A percentile compares a stretch with the other conserved stretches of the same genome.
Evolutionary conservation across 2,797 vertebrate species (phyloP).

Genomic region (Danio tinwini): DNA sequence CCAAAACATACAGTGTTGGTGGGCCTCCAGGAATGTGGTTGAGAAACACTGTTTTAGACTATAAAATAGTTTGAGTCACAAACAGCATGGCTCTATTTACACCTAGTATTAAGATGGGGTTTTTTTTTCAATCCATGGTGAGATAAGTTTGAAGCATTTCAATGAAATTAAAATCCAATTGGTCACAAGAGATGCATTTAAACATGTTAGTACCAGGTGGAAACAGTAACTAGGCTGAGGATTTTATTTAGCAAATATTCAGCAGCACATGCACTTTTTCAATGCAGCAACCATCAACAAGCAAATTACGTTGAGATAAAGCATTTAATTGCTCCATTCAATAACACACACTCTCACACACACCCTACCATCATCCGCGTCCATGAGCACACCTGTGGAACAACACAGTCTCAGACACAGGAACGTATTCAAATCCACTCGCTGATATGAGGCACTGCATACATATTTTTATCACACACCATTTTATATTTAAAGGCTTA

Average conservation of each 20-base stretch:
- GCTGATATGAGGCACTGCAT: background rate
- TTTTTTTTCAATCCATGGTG: no score
- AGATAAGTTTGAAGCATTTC: no score
- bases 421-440: constrained; percentile 24
- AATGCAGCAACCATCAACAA: background rate
- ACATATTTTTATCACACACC: constrained; percentile 9
- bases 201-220: no score
- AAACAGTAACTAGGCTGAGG: no score
- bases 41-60: background rate
- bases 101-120: no score
- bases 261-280: constrained; percentile 26
- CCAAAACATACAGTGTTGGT: no score
- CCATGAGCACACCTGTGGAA: constrained; percentile 83
- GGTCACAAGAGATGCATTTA: no score
- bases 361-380: constrained; percentile 78
- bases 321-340: background rate
- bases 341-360: constrained; percentile 33
- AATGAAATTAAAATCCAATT: no score
- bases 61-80: background rate
- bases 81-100: background rate
- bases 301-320: constrained; percentile 2
- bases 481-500: background rate
- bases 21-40: no score
- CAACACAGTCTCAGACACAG: constrained; percentile 70
- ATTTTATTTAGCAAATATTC: background rate